Conservation (phyloP, 2,113 vertebrate species). For the Mohoua ochrocephala region DNA sequence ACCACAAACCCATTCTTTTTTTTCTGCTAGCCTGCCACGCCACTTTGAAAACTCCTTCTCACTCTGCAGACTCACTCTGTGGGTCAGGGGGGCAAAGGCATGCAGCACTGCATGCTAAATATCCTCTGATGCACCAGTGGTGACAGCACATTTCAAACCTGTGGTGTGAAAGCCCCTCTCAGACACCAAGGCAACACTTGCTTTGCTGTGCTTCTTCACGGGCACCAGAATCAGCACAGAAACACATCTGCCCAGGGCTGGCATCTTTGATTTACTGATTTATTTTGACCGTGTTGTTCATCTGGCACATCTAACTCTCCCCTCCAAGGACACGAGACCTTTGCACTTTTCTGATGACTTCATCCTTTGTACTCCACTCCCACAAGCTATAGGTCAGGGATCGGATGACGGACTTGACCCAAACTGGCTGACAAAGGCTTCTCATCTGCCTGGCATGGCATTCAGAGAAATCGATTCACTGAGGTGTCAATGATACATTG, state of each 20-base stretch:
- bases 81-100: neutral
- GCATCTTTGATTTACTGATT: constrained; percentile 22
- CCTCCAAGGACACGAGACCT: neutral
- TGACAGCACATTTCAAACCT: neutral
- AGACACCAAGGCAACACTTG: neutral
- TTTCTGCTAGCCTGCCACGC: neutral
- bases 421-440: constrained; percentile 32
- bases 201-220: neutral
- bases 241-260: neutral
- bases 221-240: neutral
- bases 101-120: neutral
- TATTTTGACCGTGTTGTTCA: neutral
- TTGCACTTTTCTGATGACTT: constrained; percentile 35
- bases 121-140: neutral
- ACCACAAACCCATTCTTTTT: neutral
- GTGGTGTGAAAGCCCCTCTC: neutral
- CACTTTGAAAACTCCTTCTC: neutral
- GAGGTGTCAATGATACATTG: neutral
- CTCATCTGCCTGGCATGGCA: constrained; percentile 16
- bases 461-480: neutral
- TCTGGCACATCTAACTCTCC: neutral
- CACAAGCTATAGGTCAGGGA: neutral
- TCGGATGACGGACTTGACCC: neutral
- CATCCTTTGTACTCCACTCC: neutral
- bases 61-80: neutral